phyloP scores from a whole-genome alignment of 1,140 invertebrate species.

The Calosoma granatense region DNA sequence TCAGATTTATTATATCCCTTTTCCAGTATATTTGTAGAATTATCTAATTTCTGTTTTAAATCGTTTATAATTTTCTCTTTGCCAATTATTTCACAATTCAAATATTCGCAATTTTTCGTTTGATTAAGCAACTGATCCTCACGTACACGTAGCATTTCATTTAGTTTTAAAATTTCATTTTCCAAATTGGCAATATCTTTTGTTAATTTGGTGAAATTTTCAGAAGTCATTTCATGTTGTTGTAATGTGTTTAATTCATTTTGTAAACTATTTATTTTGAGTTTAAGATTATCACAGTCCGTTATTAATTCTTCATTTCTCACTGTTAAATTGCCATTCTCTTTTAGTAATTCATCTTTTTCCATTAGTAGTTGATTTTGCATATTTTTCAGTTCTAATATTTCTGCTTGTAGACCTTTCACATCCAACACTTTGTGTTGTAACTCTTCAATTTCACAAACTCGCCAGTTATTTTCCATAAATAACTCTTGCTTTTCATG shows the following conservation, averaged over 20 bases:
- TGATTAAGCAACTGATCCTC: background rate
- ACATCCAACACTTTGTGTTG: conserved; percentile 7
- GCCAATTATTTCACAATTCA: background rate
- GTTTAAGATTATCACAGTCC: background rate
- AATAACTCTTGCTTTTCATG: conserved; percentile 19
- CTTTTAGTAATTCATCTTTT: background rate
- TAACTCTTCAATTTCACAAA: conserved; percentile 10
- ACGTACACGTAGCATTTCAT: background rate
- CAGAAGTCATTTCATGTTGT: background rate
- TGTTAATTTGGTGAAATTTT: background rate
- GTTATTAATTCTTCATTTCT: background rate
- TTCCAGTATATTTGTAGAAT: background rate
- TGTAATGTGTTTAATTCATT: background rate
- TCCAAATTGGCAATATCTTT: background rate
- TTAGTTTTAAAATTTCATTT: background rate
- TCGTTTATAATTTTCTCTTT: background rate
- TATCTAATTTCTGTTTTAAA: background rate
- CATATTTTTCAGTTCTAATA: conserved; percentile 8
- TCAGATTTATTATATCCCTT: background rate
- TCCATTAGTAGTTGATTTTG: conserved; percentile 6
- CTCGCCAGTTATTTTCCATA: conserved; percentile 4
- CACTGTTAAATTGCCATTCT: background rate
- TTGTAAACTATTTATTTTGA: background rate
- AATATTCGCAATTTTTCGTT: background rate
- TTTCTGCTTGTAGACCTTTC: conserved; percentile 3